These are phyloP conservation scores for Xiphorhynchus elegans DNA, from an alignment of 2,113 vertebrate genomes.

Conservation along the genomic window DNA sequence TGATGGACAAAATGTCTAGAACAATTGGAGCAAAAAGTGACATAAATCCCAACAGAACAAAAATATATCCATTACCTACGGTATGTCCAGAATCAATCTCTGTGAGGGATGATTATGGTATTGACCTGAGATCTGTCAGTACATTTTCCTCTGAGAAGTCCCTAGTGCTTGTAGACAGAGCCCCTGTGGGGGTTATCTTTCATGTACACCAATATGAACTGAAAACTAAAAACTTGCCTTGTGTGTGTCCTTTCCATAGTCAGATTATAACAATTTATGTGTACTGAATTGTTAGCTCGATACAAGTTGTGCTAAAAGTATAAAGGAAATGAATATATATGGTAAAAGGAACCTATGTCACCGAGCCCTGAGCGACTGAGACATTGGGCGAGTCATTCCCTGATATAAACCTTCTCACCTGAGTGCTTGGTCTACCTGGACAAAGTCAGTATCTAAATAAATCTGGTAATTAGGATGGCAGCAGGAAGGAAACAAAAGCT, in stretches of 20 bases:
- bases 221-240: constrained; percentile 64
- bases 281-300: constrained; percentile 10
- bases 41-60: constrained; percentile 63
- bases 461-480: neutral
- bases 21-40: constrained; percentile 65
- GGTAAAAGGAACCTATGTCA: neutral
- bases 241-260: constrained; percentile 39
- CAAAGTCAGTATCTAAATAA: neutral
- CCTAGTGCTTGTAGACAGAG: constrained; percentile 56
- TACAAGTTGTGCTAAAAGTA: neutral
- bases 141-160: constrained; percentile 70
- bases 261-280: constrained; percentile 56
- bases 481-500: neutral
- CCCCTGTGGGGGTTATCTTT: constrained; percentile 50
- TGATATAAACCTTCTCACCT: neutral
- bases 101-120: constrained; percentile 59
- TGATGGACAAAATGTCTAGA: constrained; percentile 65
- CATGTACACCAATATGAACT: constrained; percentile 58
- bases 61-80: constrained; percentile 57
- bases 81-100: constrained; percentile 64
- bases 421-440: neutral
- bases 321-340: neutral
- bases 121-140: constrained; percentile 73
- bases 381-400: neutral
- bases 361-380: neutral